Base-by-base conservation (phyloP, 1,140 invertebrate genomes). In the Diploscapter pachys region DNA sequence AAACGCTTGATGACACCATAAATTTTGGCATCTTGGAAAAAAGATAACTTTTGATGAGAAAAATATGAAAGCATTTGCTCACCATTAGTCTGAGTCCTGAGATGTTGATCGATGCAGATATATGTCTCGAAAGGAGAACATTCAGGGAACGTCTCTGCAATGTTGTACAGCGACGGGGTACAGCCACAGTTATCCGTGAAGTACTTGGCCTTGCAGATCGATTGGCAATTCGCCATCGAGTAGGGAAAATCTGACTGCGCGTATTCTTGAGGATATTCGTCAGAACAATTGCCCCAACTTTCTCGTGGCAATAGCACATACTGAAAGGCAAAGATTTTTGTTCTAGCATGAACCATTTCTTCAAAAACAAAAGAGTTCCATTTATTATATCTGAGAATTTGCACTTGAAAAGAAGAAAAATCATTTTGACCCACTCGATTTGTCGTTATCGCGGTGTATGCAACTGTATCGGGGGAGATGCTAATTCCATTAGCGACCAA, bases 241-340 rank as follows among this genome's bases (percentile, higher is more conserved):
- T 72, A 72, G 52, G 71, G 61, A 55, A 72, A 11, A 5, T 72
- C n/a, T 11, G 71, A 52, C 5, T 72, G 2, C 63, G 56, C 56
- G 31, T 31, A 31, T 6, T 51, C 62, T n/a, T 13, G 3, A 9
- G 71, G 71, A 53, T 54, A 72, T 4, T 64, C 48, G 2, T 72
- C 62, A 2, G 71, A 59, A 49, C 71, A 72, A n/a, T 72, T 72
- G 54, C 71, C 71, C 71, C 71, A 72, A 63, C 55, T 54, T 51
- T 72, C n/a, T 4, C 56, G 53, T 4, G 68, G 68, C 31, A 70
- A 49, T 4, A 70, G 48, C 3, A 70, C 68, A 13, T 49, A 70
- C 68, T 70, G 68, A 49, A 70, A 70, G n/a, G 49, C 2, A 31
- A 31, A 31, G 31, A 31, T 31, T 31, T 31, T 50, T 6, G 5